Conservation (phyloP, 2,113 vertebrate species). For the Chloropsis cyanopogon region DNA sequence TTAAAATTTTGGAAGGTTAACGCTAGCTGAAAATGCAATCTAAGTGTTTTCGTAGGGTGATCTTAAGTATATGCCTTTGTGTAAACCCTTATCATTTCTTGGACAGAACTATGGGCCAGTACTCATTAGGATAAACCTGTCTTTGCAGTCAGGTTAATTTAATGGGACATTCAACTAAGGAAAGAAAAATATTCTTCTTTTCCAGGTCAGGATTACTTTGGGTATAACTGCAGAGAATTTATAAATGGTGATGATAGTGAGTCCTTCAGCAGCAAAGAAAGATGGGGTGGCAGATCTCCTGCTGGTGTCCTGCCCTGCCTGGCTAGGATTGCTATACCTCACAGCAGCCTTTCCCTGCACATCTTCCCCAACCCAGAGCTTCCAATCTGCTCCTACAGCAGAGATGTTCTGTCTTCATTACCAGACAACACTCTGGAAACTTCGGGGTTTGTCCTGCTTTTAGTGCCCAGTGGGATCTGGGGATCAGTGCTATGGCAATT, state of each 20-base stretch:
- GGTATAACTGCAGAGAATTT: not conserved
- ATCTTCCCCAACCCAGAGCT: not conserved
- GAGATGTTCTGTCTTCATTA: not conserved
- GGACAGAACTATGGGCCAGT: not conserved
- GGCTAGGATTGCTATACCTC: not conserved
- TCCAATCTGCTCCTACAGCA: not conserved
- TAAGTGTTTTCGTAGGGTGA: not conserved
- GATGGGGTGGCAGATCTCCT: not conserved
- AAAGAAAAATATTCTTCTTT: not conserved
- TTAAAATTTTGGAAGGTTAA: not conserved
- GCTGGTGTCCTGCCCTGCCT: not conserved
- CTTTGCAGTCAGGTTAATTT: not conserved
- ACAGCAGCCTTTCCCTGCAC: not conserved
- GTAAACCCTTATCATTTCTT: not conserved
- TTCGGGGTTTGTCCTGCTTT: not conserved
- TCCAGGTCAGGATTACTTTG: not conserved
- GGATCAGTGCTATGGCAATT: not conserved
- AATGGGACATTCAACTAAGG: not conserved
- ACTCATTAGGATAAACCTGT: not conserved
- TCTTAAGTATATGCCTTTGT: not conserved
- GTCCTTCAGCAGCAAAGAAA: not conserved
- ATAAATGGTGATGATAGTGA: not conserved
- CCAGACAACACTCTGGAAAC: not conserved
- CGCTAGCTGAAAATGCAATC: not conserved
- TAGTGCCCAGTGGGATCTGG: rapidly evolving